Evolutionary conservation across 2,888 invertebrate species (phyloP).

Genomic region (Thalpophila matura): DNA sequence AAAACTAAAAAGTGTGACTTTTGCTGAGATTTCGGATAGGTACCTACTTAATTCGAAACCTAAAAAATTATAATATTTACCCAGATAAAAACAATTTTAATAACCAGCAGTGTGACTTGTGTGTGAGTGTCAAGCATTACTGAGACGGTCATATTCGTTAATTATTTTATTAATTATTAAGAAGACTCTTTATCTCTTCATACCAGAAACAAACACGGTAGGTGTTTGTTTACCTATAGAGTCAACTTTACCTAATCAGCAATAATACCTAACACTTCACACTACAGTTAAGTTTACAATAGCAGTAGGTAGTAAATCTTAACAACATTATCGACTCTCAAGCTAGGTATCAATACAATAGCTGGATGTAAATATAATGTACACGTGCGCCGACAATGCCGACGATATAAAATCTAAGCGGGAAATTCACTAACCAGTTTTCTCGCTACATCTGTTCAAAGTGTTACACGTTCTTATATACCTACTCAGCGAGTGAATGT

Average conservation of each 20-base stretch:
- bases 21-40: too few relatives aligned
- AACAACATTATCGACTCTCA: conserved; percentile 22
- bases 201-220: too few relatives aligned
- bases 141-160: too few relatives aligned
- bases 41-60: too few relatives aligned
- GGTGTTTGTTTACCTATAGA: too few relatives aligned
- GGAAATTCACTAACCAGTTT: conserved; percentile 53
- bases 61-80: too few relatives aligned
- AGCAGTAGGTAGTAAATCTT: background rate
- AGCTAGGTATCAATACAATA: conserved; percentile 16
- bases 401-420: conserved; percentile 33
- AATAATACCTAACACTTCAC: background rate
- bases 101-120: background rate
- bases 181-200: too few relatives aligned
- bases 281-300: conserved; percentile 6
- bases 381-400: conserved; percentile 14
- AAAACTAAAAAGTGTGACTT: too few relatives aligned
- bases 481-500: conserved; percentile 44
- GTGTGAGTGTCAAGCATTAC: too few relatives aligned
- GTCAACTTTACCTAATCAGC: background rate
- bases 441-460: conserved; percentile 43
- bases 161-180: too few relatives aligned
- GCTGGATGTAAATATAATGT: conserved; percentile 5
- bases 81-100: background rate
- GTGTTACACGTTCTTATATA: conserved; percentile 36